Evolutionary conservation across 2,888 invertebrate species (phyloP), one percentile per base, ranked within the genome.

Genomic region (Drosophila neoperkinsi): DNA sequence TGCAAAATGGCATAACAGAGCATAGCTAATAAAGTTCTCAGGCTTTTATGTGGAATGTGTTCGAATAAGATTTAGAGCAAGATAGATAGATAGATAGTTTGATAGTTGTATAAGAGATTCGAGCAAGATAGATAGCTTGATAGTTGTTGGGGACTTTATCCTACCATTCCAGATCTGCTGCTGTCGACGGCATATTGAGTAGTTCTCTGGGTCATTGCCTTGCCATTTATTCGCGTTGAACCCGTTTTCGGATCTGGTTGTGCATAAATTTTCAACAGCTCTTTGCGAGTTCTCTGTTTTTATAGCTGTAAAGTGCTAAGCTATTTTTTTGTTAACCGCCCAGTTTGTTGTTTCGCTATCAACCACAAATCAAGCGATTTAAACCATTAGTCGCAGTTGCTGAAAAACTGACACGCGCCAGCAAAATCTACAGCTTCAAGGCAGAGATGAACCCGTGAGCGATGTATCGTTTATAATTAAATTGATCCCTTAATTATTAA

Each of bases 171-270:
- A 52, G 57, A 33, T 53, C 46, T 30, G 38, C 11, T 49, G 52
- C 36, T 59, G 31, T 52, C 43, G 59, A 30, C 49, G 46, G 55
- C n/a, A 18, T 11, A 62, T 61, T 67, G 64, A 72, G 73, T 81
- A 81, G 84, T 81, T 89, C 88, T 87, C 74, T 87, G 90, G 86
- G 86, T 87, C 86, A 90, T 82, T 90, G 86, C 58, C 82, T 79
- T 56, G 62, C 50, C 72, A 34, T 57, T 51, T 46, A 53, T 64
- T 56, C 43, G 57, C 41, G 53, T 43, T 74, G 70, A 73, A 81
- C 74, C 70, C 68, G 88, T 83, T 90, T 72, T 69, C 58, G 38
- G 57, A n/a, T 30, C 56, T 53, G 50, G 55, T 66, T 69, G 52
- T 60, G 73, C 64, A 84, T 88, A 82, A 84, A 90, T 84, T 72